These are phyloP conservation scores for Calliopum simillimum DNA, from an alignment of 2,888 invertebrate genomes.

Conservation along the genomic window DNA sequence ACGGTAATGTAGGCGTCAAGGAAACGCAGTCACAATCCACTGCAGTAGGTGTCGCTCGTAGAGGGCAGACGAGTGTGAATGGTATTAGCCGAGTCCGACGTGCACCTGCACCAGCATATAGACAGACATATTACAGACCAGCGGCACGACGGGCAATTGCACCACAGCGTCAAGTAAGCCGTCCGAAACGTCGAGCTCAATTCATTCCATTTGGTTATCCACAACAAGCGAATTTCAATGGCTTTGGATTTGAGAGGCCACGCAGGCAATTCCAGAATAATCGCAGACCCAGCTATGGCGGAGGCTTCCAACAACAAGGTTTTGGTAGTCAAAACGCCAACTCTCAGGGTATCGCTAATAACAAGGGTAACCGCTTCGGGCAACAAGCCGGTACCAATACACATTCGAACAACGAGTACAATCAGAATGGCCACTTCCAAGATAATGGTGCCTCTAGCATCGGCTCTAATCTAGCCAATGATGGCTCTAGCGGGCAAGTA, in stretches of 20 bases:
- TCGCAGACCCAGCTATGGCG: slow-evolving; percentile 4
- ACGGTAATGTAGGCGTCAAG: slow-evolving; percentile 54
- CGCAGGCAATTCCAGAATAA: slow-evolving; percentile 44
- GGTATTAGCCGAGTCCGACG: slow-evolving; percentile 52
- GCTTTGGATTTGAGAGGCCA: slow-evolving; percentile 26
- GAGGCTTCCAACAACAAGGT: slow-evolving; percentile 28
- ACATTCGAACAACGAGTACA: slow-evolving; percentile 50
- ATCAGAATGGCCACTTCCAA: slow-evolving; percentile 48
- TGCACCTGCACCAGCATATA: slow-evolving; percentile 17
- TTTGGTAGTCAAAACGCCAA: slow-evolving; percentile 44
- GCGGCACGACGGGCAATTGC: background rate
- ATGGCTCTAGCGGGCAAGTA: slow-evolving; percentile 62
- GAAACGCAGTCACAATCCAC: slow-evolving; percentile 56
- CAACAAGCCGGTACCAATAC: slow-evolving; percentile 63
- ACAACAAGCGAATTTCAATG: background rate
- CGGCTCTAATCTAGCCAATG: slow-evolving; percentile 60
- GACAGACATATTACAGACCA: no score
- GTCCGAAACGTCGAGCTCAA: slow-evolving; percentile 54
- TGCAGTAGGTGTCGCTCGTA: slow-evolving; percentile 54
- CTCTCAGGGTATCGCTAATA: slow-evolving; percentile 51
- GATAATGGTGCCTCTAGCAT: slow-evolving; percentile 63
- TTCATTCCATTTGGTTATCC: slow-evolving; percentile 55
- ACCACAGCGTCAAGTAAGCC: background rate
- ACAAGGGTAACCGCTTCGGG: slow-evolving; percentile 51
- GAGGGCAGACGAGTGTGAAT: slow-evolving; percentile 58